Conservation (phyloP, 2,113 vertebrate genomes). For the Ameiurus melas region DNA sequence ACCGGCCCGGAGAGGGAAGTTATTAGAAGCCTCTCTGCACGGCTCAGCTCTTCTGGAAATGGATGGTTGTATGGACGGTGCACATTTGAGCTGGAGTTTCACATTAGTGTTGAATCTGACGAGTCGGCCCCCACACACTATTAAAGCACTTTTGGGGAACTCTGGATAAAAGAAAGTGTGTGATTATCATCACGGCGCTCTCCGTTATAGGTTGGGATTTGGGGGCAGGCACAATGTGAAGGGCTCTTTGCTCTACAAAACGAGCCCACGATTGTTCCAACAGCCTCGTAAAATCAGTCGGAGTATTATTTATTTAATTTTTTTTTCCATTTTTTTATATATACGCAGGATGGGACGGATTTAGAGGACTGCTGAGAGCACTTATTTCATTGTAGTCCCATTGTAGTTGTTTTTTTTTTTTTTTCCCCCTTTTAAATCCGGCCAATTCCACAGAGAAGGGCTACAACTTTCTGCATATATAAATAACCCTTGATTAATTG, state of each 20-base stretch:
- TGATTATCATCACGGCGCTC: conserved; percentile 45
- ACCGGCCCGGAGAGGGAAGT: not conserved
- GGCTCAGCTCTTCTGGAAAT: conserved; percentile 41
- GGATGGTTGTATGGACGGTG: conserved; percentile 23
- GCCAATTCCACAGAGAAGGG: not conserved
- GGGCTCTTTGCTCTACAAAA: conserved; percentile 42
- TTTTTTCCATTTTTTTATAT: conserved; percentile 49
- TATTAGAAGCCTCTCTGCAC: conserved; percentile 45
- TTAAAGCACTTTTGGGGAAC: conserved; percentile 49
- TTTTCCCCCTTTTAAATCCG: not conserved
- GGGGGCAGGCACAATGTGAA: conserved; percentile 39
- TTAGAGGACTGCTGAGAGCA: conserved; percentile 32
- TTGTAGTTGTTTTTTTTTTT: conserved; percentile 12
- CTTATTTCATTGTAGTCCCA: not conserved
- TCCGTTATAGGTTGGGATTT: conserved; percentile 46
- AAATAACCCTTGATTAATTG: conserved; percentile 49
- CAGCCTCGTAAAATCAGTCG: conserved; percentile 43
- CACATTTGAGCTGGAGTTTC: conserved; percentile 25
- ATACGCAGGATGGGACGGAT: not conserved
- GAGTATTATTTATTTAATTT: too few relatives aligned
- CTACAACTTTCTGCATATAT: not conserved
- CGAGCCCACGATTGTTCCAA: conserved; percentile 48
- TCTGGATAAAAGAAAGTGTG: conserved; percentile 31
- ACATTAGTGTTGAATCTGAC: conserved; percentile 41
- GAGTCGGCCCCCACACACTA: conserved; percentile 37